Evolutionary conservation across 1,140 invertebrate species (phyloP).

Genomic region (Penaeus indicus): DNA sequence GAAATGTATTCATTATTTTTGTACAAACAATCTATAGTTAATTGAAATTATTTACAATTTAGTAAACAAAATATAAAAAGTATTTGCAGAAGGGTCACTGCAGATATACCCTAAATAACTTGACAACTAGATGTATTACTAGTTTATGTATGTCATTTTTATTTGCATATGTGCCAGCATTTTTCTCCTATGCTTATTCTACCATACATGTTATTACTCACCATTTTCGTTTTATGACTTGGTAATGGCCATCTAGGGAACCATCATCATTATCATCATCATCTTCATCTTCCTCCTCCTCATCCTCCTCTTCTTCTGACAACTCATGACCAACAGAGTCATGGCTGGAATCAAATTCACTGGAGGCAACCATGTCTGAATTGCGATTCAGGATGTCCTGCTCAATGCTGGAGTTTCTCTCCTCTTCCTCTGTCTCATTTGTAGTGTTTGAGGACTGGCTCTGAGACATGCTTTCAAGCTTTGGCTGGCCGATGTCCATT

Average conservation of each 20-base stretch:
- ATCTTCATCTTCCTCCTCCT: constrained; percentile 46
- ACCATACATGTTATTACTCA: constrained; percentile 16
- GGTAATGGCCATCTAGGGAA: constrained; percentile 51
- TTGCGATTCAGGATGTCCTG: constrained; percentile 59
- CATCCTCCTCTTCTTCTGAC: constrained; percentile 58
- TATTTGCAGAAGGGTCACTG: no score
- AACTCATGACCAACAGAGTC: constrained; percentile 63
- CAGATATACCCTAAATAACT: no score
- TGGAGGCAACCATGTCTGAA: constrained; percentile 65
- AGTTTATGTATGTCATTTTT: neutral
- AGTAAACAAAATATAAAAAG: neutral
- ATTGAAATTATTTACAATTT: neutral
- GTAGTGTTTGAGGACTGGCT: constrained; percentile 40
- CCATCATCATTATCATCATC: constrained; percentile 54
- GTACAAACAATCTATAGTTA: neutral
- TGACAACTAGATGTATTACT: no score
- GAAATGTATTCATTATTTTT: no score
- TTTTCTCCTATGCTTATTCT: neutral
- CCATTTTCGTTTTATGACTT: constrained; percentile 57
- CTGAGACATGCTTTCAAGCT: constrained; percentile 45
- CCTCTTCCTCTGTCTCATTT: constrained; percentile 51
- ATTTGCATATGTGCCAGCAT: neutral
- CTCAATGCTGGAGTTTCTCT: constrained; percentile 49
- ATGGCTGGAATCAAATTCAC: constrained; percentile 65
- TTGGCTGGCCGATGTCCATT: constrained; percentile 52